Evolutionary conservation across 1,140 invertebrate species (phyloP), one percentile per base, ranked within the genome.

Genomic region (Sycophila sp.): DNA sequence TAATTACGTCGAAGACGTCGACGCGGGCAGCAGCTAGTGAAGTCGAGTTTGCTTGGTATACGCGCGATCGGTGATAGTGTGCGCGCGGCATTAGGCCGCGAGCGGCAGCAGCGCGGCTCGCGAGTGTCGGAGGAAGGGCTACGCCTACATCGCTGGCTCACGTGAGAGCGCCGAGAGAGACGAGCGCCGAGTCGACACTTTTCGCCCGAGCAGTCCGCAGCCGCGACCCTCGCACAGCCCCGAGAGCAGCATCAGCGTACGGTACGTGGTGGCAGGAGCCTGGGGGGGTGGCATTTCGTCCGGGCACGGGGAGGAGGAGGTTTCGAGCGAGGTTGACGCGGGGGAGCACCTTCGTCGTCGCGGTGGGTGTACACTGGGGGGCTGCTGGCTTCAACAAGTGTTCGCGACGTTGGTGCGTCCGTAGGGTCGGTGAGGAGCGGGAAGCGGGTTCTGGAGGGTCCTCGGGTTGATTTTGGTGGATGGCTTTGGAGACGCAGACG

Each of bases 141-240:
- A 85, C 84, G 84, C 84, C 84, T 85, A 82, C 78, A 80, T 83
- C 65, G 69, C 65, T 64, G 69, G 72, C 81, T 85, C 83, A 85
- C 83, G 83, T 85, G 83, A 85, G 81, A 80, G 11, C 42, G 64
- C 58, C 64, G n/a, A n/a, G 47, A 69, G 66, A 69, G 65, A 70
- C 75, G 65, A 72, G 69, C 55, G 38, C 11, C 69, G 66, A 32
- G 51, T 59, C 24, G 38, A 4, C 30, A 32, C 22, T 32, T 55
- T 13, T 55, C 51, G 51, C 51, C 24, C 51, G n/a, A 15, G 24
- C 51, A n/a, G n/a, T 55, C 24, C 42, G 19, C 7, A 22, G 42
- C 42, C 11, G 42, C 42, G 24, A 22, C 24, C 10, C 24, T 47
- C 17, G 7, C 19, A 22, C 17, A 22, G 19, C 24, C 7, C 42